Conservation (phyloP, 2,113 vertebrate species). For the Columba janthina region DNA sequence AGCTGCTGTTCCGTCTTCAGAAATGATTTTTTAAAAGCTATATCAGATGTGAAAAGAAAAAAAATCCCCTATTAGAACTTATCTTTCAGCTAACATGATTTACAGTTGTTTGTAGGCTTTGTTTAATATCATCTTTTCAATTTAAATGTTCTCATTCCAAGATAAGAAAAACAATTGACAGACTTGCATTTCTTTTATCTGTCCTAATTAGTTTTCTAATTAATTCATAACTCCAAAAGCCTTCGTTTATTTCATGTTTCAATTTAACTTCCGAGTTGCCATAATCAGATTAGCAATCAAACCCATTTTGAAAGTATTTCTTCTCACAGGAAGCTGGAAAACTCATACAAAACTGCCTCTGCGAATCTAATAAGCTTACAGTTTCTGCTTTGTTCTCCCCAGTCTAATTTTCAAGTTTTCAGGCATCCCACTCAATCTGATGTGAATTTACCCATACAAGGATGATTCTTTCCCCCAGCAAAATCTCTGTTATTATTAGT, state of each 20-base stretch:
- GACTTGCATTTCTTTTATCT: constrained; percentile 26
- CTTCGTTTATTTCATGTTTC: constrained; percentile 63
- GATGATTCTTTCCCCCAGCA: neutral
- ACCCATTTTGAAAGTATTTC: constrained; percentile 37
- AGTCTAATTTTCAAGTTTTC: constrained; percentile 10
- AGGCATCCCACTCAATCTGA: neutral
- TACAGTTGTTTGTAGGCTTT: constrained; percentile 43
- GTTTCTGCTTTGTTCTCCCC: constrained; percentile 1
- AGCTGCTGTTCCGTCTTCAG: neutral
- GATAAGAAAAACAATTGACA: constrained; percentile 59
- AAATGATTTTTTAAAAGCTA: neutral
- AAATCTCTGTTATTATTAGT: constrained; percentile 10
- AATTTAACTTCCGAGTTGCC: constrained; percentile 31
- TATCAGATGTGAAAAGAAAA: neutral
- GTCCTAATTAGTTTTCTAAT: constrained; percentile 62
- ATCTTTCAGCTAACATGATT: constrained; percentile 8
- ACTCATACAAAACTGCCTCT: neutral
- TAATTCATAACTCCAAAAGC: constrained; percentile 59
- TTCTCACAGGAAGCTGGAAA: constrained; percentile 18
- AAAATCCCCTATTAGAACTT: constrained; percentile 4
- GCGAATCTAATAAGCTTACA: neutral
- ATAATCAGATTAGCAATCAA: constrained; percentile 58
- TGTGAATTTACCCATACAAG: neutral
- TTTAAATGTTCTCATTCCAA: constrained; percentile 50
- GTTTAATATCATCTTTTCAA: constrained; percentile 55